Percentiles rank a stretch among this genome's conserved stretches.
These are phyloP conservation scores for Tenualosa thibaudeaui DNA, from an alignment of 2,797 vertebrate species.

Conservation along the genomic window DNA sequence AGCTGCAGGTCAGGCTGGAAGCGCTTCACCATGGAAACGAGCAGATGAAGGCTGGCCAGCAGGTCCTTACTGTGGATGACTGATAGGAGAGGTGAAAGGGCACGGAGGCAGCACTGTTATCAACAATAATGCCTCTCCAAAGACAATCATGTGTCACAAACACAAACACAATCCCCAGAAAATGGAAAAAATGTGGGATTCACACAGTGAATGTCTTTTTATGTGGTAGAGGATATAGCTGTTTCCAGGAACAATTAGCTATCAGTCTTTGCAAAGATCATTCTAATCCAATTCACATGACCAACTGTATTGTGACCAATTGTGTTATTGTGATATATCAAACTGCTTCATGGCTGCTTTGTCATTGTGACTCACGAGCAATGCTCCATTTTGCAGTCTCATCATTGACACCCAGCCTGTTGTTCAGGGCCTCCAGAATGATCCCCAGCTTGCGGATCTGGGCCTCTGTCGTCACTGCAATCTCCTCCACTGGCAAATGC, in stretches of 20 bases:
- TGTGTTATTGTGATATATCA: not conserved
- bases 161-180: not conserved
- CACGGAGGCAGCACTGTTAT: not conserved
- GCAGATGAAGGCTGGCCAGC: conserved; percentile 87
- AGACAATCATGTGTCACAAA: not conserved
- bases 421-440: conserved; percentile 75
- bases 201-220: not conserved
- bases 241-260: not conserved
- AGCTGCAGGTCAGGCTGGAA: conserved; percentile 81
- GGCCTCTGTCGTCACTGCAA: conserved; percentile 74
- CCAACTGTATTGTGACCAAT: not conserved
- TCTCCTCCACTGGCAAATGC: conserved; percentile 80
- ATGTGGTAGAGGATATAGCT: not conserved
- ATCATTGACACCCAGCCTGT: conserved; percentile 67
- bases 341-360: conserved; percentile 31
- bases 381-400: conserved; percentile 79
- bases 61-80: conserved; percentile 89
- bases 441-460: conserved; percentile 83
- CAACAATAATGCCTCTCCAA: conserved; percentile 4
- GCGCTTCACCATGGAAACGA: conserved; percentile 84
- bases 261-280: not conserved
- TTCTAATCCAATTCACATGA: not conserved
- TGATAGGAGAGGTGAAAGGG: conserved; percentile 58
- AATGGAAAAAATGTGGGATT: not conserved
- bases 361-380: conserved; percentile 73